These are phyloP conservation scores for Tachuris rubrigastra DNA, from an alignment of 2,113 vertebrate species.

Conservation along the genomic window DNA sequence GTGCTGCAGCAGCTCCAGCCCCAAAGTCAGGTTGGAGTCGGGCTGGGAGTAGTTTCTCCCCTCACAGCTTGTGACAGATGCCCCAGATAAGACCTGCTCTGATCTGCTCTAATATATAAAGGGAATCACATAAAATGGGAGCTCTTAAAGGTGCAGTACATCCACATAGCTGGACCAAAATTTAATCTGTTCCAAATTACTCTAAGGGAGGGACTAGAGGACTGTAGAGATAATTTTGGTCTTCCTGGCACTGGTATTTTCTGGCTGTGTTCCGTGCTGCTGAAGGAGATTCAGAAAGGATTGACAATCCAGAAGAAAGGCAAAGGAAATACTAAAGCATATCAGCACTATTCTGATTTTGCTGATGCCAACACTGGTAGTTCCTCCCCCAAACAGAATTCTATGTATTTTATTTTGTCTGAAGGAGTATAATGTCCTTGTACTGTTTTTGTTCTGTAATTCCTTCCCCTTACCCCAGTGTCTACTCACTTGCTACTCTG, in stretches of 20 bases:
- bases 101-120: background rate
- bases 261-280: background rate
- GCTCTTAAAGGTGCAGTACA: background rate
- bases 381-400: background rate
- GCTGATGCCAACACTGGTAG: background rate
- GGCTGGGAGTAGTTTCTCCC: conserved; percentile 68
- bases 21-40: conserved; percentile 1
- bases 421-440: background rate
- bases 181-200: background rate
- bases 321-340: background rate
- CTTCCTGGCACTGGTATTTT: background rate
- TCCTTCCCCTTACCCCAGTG: background rate
- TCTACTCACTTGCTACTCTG: background rate
- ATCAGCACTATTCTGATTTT: background rate
- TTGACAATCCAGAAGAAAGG: background rate
- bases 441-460: background rate
- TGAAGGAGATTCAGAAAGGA: background rate
- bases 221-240: background rate
- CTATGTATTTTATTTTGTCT: background rate
- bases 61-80: conserved; percentile 66
- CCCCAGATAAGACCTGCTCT: background rate
- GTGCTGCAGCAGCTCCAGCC: conserved; percentile 44
- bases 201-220: background rate
- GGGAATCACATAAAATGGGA: background rate
- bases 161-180: background rate